phyloP scores from a whole-genome alignment of 2,797 vertebrate species.

The Aldrovandia affinis region DNA sequence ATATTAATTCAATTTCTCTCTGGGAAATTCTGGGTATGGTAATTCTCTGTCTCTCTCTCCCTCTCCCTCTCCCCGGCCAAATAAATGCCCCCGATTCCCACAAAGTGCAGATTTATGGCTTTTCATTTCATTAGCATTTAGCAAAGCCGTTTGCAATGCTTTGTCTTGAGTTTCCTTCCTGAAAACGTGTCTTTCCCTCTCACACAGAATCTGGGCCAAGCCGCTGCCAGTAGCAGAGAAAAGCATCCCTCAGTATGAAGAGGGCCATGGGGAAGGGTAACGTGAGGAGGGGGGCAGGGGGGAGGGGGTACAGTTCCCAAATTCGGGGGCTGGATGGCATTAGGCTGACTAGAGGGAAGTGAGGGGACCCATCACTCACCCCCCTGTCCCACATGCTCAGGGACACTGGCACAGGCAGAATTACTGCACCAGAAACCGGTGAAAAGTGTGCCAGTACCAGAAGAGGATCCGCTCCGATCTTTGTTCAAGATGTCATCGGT shows the following conservation, averaged over 20 bases:
- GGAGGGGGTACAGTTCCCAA: not conserved
- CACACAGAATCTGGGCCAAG: constrained; percentile 52
- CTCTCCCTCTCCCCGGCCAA: not conserved
- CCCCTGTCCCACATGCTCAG: not conserved
- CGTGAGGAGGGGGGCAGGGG: no score
- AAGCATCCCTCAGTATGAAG: not conserved
- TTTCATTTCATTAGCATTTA: constrained; percentile 50
- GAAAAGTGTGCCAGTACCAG: not conserved
- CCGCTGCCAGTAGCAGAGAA: constrained; percentile 15
- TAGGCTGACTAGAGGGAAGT: not conserved
- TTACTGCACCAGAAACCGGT: not conserved
- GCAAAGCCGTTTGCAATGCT: constrained; percentile 51
- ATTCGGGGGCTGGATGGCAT: not conserved
- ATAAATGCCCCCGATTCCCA: not conserved
- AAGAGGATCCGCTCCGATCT: not conserved
- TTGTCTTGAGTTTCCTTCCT: constrained; percentile 54
- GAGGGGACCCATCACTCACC: not conserved
- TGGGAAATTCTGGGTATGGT: not conserved
- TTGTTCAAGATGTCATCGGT: no score
- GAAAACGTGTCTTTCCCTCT: constrained; percentile 57
- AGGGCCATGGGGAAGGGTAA: not conserved
- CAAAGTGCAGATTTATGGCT: constrained; percentile 5
- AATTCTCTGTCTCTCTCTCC: not conserved
- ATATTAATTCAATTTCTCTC: not conserved
- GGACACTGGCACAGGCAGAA: not conserved